Conservation (phyloP, 2,113 vertebrate species). For the Festucalex cinctus region DNA sequence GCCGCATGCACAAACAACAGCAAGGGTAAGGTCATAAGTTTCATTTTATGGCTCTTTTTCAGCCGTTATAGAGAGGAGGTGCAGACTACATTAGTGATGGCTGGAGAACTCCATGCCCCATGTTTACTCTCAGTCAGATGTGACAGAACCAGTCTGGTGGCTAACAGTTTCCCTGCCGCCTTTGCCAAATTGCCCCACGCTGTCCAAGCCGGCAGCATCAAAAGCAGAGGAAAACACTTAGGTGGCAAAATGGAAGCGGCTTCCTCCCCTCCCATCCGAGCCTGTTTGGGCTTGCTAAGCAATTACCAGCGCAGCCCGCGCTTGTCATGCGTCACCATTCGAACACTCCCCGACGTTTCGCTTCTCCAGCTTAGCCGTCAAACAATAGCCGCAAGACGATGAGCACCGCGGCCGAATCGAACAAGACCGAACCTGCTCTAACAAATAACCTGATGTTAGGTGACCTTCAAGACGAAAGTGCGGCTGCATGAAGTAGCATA, state of each 20-base stretch:
- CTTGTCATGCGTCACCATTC: slow-evolving; percentile 18
- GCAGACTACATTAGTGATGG: slow-evolving; percentile 1
- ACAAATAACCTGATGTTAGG: slow-evolving; percentile 27
- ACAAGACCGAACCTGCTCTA: slow-evolving; percentile 59
- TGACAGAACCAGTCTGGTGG: slow-evolving; percentile 63
- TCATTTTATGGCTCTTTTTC: slow-evolving; percentile 1
- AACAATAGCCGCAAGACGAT: slow-evolving; percentile 46
- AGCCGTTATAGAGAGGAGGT: background rate
- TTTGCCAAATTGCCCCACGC: slow-evolving; percentile 36
- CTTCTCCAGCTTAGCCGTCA: slow-evolving; percentile 31
- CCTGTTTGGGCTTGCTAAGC: slow-evolving; percentile 48
- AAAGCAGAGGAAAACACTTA: slow-evolving; percentile 32
- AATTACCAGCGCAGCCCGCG: slow-evolving; percentile 46
- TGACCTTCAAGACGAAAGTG: slow-evolving; percentile 42
- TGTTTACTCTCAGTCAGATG: slow-evolving; percentile 29
- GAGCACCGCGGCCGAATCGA: slow-evolving; percentile 27
- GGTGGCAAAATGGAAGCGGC: slow-evolving; percentile 30
- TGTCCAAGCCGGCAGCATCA: slow-evolving; percentile 26
- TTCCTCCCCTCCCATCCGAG: slow-evolving; percentile 54
- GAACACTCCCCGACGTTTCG: slow-evolving; percentile 27
- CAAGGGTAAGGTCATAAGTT: slow-evolving; percentile 59
- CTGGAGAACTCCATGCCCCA: slow-evolving; percentile 11
- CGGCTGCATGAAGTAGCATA: slow-evolving; percentile 47
- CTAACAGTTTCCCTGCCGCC: slow-evolving; percentile 54
- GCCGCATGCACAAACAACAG: slow-evolving; percentile 39